A percentile compares a stretch with the other conserved stretches of the same genome.
phyloP scores from a whole-genome alignment of 2,888 invertebrate species.

The Hyles lineata region DNA sequence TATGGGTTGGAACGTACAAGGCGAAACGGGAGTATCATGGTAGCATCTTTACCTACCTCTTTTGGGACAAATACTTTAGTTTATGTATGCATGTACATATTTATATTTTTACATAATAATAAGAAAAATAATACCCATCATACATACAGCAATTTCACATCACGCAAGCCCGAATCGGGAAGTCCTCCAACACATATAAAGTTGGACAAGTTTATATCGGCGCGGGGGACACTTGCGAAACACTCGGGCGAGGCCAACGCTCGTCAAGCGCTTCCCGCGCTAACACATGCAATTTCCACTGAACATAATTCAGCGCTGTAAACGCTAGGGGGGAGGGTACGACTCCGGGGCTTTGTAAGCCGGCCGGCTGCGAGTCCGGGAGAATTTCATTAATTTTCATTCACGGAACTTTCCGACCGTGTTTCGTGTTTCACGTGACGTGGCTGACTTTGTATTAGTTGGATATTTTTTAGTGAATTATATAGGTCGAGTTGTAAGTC shows the following conservation, averaged over 20 bases:
- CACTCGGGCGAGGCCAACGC: slow-evolving; percentile 24
- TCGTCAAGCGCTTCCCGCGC: slow-evolving; percentile 39
- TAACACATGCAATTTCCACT: slow-evolving; percentile 45
- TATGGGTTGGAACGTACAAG: no score
- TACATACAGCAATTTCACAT: background rate
- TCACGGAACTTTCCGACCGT: slow-evolving; percentile 58
- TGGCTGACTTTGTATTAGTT: slow-evolving; percentile 3
- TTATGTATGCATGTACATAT: no score
- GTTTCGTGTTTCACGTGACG: slow-evolving; percentile 33
- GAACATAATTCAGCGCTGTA: slow-evolving; percentile 46
- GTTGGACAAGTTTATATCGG: slow-evolving; percentile 21
- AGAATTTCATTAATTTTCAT: slow-evolving; percentile 79
- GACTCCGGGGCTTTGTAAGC: slow-evolving; percentile 55
- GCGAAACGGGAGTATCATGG: no score
- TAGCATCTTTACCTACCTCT: no score
- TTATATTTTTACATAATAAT: background rate
- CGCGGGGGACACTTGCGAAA: slow-evolving; percentile 1
- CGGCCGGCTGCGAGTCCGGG: slow-evolving; percentile 48
- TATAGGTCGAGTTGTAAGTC: no score
- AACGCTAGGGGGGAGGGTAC: slow-evolving; percentile 32
- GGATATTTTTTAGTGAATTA: background rate
- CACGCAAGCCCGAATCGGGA: background rate
- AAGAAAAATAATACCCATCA: background rate
- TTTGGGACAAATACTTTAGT: no score
- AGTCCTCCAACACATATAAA: background rate